phyloP scores from a whole-genome alignment of 1,140 invertebrate species.

The Cyclina sinensis region DNA sequence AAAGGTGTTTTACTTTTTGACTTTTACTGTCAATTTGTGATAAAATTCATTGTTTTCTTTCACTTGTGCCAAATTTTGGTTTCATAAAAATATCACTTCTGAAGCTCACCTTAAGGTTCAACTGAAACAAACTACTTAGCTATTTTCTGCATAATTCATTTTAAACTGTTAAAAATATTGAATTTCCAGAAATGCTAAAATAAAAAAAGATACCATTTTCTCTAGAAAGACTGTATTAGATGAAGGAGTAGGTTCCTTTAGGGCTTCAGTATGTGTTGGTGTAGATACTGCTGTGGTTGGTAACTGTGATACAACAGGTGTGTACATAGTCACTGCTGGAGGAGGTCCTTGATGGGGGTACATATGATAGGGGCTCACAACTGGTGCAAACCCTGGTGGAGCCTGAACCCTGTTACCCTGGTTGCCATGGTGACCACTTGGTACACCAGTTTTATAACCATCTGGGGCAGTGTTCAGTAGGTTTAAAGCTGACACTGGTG shows the following conservation, averaged over 20 bases:
- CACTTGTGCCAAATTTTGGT: too few species aligned
- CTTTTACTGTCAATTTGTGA: too few species aligned
- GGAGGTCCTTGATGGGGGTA: constrained; percentile 11
- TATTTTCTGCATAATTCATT: too few species aligned
- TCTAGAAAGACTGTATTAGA: constrained; percentile 54
- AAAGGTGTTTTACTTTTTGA: too few species aligned
- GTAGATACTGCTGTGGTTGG: neutral
- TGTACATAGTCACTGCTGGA: neutral
- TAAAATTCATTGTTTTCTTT: too few species aligned
- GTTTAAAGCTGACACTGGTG: constrained; percentile 50
- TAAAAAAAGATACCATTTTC: constrained; percentile 54
- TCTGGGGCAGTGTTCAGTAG: constrained; percentile 36
- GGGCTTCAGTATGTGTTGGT: neutral
- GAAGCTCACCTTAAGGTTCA: too few species aligned
- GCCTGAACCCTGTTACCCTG: constrained; percentile 19
- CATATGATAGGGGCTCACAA: neutral
- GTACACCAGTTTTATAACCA: constrained; percentile 20
- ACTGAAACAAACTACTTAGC: neutral
- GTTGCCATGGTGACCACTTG: constrained; percentile 38
- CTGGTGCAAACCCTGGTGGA: constrained; percentile 58
- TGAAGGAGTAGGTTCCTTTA: neutral
- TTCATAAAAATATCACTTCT: too few species aligned
- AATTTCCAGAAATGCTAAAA: neutral
- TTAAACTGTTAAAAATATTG: too few species aligned
- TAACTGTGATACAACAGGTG: neutral